A percentile compares a stretch with the other conserved stretches of the same genome.
Conservation (phyloP, 2,797 vertebrate genomes). For the Megaceryle alcyon region DNA sequence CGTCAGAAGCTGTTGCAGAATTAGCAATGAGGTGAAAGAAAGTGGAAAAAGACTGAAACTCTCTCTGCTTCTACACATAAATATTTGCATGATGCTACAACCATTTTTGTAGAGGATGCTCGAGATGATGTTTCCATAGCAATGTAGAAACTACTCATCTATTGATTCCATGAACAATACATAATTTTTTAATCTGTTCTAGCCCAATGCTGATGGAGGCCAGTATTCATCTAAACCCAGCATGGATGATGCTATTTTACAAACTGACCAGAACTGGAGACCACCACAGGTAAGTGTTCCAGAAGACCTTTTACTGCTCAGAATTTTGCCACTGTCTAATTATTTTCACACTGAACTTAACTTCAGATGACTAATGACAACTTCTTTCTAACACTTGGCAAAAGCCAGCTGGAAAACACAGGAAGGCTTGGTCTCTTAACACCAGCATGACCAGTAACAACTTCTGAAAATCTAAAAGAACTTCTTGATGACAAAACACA, state of each 20-base stretch:
- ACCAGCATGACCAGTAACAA: not conserved
- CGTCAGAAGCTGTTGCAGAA: not conserved
- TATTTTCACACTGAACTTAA: not conserved
- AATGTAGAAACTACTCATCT: not conserved
- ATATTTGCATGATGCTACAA: not conserved
- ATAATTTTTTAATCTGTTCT: not conserved
- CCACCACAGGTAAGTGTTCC: not conserved
- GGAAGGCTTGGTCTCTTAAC: not conserved
- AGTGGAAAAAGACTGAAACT: not conserved
- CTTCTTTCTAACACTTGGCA: not conserved
- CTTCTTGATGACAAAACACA: not conserved
- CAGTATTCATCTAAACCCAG: not conserved
- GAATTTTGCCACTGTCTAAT: not conserved
- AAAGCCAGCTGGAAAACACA: not conserved
- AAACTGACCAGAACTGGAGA: not conserved
- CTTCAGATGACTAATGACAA: not conserved
- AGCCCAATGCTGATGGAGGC: not conserved
- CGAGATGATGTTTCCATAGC: not conserved
- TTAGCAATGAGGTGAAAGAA: not conserved
- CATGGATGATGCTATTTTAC: not conserved
- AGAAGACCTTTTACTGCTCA: not conserved
- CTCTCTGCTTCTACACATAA: not conserved
- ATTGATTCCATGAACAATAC: not conserved
- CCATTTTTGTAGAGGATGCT: not conserved
- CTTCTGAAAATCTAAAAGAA: not conserved